Base-by-base conservation (phyloP, 2,797 vertebrate species). In the Orestias chungarensis region DNA sequence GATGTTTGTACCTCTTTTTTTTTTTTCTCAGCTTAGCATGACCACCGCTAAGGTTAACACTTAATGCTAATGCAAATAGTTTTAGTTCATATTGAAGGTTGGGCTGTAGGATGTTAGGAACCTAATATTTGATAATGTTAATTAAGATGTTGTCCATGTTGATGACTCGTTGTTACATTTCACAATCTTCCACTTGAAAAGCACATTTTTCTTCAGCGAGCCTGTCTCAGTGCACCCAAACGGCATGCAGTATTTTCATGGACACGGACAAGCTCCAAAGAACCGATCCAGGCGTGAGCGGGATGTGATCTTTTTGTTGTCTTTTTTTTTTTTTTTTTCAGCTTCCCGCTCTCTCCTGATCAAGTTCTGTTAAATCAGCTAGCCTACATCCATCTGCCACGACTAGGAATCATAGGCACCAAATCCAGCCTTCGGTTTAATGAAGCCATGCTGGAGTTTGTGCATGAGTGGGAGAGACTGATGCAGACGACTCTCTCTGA, bases 401-500 rank as follows among this genome's bases (percentile, higher is more conserved):
- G 43, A 55, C 55, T 25, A 15, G 66, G 75, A 84, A 79, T 80
- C 82, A 75, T 57, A 70, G 80, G 64, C 76, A 76, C 75, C 81
- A 83, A 85, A 89, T 73, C 66, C 82, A 82, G 86, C 62, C 78
- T 88, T 82, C 43, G 70, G 70, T 92, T 92, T 91, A 93, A 93
- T 93, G 92, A 91, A 91, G 89, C 87, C 89, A 82, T 88, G 87
- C 75, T 78, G 82, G 70, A 84, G 86, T 75, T 76, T 12, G 70
- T 76, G 76, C 42, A 54, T 74, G 74, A 84, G 79, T 70, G 73
- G 70, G 66, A 80, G 73, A 86, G 85, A 86, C 85, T 88, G 88
- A 85, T 83, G 87, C 87, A 88, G 88, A 87, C 89, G 90, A 87
- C 83, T 88, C 74, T 81, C 75, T 92, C 88, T 93, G 70, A 88